Evolutionary conservation across 2,113 vertebrate species (phyloP).

Genomic region (Pterocles burchelli): DNA sequence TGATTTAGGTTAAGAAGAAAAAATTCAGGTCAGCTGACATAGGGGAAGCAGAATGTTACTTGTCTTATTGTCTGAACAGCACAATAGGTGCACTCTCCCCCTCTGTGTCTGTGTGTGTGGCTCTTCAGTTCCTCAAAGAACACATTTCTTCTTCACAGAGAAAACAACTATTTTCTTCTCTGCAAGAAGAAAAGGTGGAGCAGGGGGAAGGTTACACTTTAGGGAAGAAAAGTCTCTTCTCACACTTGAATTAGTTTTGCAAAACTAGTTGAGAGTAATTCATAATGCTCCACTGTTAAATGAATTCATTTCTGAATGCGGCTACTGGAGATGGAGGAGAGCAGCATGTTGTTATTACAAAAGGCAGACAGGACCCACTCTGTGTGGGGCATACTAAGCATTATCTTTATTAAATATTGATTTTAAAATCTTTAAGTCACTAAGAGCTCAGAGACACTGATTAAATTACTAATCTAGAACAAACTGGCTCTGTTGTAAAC

Average conservation of each 20-base stretch:
- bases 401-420: constrained; percentile 84
- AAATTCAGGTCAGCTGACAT: background rate
- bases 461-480: constrained; percentile 75
- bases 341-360: background rate
- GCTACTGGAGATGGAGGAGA: background rate
- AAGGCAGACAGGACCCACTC: constrained; percentile 5
- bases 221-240: constrained; percentile 9
- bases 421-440: constrained; percentile 75
- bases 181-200: background rate
- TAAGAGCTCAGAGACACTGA: constrained; percentile 69
- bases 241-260: background rate
- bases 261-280: background rate
- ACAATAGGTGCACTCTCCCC: constrained; percentile 1
- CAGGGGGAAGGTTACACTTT: background rate
- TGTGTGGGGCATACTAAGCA: constrained; percentile 62
- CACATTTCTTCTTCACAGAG: background rate
- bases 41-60: background rate
- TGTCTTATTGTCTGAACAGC: background rate
- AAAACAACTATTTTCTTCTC: constrained; percentile 29
- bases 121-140: background rate
- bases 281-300: background rate
- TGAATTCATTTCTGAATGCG: background rate
- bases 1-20: background rate
- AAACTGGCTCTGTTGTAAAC: constrained; percentile 69
- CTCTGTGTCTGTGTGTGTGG: background rate